Conservation (phyloP, 2,888 invertebrate genomes). For the Stenotaenia linearis region DNA sequence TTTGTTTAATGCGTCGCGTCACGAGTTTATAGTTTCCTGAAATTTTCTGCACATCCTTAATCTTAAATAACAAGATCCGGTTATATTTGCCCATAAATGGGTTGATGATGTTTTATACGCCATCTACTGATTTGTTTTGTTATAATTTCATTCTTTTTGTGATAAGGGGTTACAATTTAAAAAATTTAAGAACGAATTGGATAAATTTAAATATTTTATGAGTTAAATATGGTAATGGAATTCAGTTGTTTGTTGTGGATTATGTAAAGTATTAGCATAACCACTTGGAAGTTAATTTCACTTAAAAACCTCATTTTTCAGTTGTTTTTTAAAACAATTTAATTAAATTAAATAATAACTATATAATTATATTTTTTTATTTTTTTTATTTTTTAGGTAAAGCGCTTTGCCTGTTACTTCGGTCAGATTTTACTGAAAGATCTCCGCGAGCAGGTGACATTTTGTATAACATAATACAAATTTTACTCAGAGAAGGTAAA, state of each 20-base stretch:
- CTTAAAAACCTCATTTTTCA: too few relatives aligned
- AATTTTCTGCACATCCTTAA: not conserved
- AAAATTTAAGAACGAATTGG: too few relatives aligned
- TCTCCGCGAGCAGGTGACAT: slow-evolving; percentile 92
- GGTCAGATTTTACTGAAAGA: slow-evolving; percentile 81
- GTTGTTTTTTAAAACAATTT: not conserved
- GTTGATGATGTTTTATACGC: too few relatives aligned
- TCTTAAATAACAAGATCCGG: not conserved
- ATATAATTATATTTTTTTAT: too few relatives aligned
- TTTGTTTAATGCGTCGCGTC: not conserved
- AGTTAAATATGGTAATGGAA: too few relatives aligned
- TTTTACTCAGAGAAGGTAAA: slow-evolving; percentile 56
- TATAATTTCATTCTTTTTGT: too few relatives aligned
- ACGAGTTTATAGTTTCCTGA: not conserved
- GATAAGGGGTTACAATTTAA: too few relatives aligned
- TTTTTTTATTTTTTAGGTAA: slow-evolving; percentile 71
- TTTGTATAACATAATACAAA: slow-evolving; percentile 83
- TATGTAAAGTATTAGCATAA: too few relatives aligned
- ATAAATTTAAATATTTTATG: too few relatives aligned
- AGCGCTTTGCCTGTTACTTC: slow-evolving; percentile 81
- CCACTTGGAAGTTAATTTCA: too few relatives aligned
- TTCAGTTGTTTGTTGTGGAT: too few relatives aligned
- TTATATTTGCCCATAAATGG: not conserved
- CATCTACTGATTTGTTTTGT: too few relatives aligned
- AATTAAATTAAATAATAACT: not conserved